Evolutionary conservation across 2,888 invertebrate genomes (phyloP).

Genomic region (Apeira syringaria): DNA sequence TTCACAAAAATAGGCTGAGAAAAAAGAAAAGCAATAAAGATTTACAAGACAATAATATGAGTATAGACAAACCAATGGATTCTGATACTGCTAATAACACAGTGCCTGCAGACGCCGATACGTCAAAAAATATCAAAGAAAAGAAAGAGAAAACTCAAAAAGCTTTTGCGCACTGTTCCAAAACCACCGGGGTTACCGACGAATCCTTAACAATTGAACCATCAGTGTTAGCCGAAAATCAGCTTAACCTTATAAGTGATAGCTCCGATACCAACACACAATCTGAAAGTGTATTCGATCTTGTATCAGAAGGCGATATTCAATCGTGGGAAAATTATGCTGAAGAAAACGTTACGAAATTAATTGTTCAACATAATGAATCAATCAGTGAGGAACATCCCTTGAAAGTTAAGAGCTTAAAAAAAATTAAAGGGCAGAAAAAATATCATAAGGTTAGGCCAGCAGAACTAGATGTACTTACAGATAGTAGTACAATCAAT

Average conservation of each 20-base stretch:
- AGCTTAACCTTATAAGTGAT: conserved; percentile 2
- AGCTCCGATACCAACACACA: conserved; percentile 3
- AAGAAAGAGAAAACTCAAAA: conserved; percentile 28
- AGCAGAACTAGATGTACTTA: too few relatives aligned
- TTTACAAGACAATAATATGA: not conserved
- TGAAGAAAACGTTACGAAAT: conserved; percentile 35
- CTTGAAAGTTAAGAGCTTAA: conserved; percentile 2
- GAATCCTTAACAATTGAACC: conserved; percentile 33
- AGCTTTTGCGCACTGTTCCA: conserved; percentile 7
- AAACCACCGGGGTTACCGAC: not conserved
- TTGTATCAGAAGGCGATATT: too few relatives aligned
- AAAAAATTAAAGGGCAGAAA: conserved; percentile 11
- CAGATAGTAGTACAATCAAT: too few relatives aligned
- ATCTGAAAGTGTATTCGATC: conserved; percentile 26
- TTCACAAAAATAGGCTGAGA: conserved; percentile 38
- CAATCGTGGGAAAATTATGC: conserved; percentile 26
- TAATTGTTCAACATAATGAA: conserved; percentile 37
- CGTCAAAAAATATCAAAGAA: conserved; percentile 27
- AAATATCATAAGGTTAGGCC: not conserved
- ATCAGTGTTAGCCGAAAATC: conserved; percentile 11
- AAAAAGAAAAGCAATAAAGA: conserved; percentile 50
- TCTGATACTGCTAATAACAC: conserved; percentile 6
- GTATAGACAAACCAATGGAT: not conserved
- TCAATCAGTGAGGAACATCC: conserved; percentile 19
- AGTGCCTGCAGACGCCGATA: conserved; percentile 24